These are phyloP conservation scores for Acromyrmex charruanus DNA, from an alignment of 1,140 invertebrate genomes.

Conservation along the genomic window DNA sequence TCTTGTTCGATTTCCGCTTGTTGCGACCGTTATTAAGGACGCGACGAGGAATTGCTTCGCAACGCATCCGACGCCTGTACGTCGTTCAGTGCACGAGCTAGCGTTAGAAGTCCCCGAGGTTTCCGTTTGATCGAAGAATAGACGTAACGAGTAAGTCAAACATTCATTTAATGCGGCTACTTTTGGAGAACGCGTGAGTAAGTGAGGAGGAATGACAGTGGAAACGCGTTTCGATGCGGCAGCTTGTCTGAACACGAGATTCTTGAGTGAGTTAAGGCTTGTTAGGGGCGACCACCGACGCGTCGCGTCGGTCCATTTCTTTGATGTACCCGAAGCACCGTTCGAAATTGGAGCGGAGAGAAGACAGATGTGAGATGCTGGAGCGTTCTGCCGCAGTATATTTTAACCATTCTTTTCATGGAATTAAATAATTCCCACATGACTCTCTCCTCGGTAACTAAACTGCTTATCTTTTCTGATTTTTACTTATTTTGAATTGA, in stretches of 20 bases:
- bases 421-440: not conserved
- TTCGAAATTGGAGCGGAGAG: not conserved
- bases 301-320: slow-evolving; percentile 23
- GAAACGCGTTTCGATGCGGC: not conserved
- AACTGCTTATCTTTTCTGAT: not conserved
- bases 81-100: slow-evolving; percentile 9
- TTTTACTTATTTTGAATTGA: not conserved
- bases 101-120: not conserved
- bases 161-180: not conserved
- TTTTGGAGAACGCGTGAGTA: not conserved
- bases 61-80: slow-evolving; percentile 28
- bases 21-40: slow-evolving; percentile 48
- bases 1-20: slow-evolving; percentile 38
- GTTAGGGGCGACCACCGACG: slow-evolving; percentile 36
- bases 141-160: slow-evolving; percentile 34
- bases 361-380: too few species aligned
- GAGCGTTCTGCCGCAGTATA: too few species aligned
- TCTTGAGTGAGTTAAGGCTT: slow-evolving; percentile 10
- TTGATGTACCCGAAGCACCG: not conserved
- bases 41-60: not conserved
- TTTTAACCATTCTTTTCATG: too few species aligned
- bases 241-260: slow-evolving; percentile 10
- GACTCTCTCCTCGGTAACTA: not conserved
- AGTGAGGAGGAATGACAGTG: slow-evolving; percentile 23
- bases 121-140: not conserved